Conservation (phyloP, 1,140 invertebrate genomes). For the Trachymyrmex septentrionalis region DNA sequence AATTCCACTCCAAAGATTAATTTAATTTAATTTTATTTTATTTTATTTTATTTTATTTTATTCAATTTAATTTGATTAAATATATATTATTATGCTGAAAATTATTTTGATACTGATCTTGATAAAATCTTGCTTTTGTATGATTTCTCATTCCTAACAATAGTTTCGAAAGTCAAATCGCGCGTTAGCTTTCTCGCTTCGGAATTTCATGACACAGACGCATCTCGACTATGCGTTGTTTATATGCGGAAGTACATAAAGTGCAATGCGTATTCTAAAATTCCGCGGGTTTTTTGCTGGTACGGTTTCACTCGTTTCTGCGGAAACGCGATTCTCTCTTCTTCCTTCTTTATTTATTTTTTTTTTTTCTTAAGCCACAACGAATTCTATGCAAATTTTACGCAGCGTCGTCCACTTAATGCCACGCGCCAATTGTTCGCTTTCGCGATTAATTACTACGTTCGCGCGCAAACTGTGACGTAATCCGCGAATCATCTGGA, state of each 20-base stretch:
- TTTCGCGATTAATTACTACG: constrained; percentile 68
- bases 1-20: no score
- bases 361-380: not conserved
- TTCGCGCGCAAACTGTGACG: constrained; percentile 64
- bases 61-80: not conserved
- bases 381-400: constrained; percentile 48
- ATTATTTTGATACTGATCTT: not conserved
- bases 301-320: not conserved
- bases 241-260: constrained; percentile 15
- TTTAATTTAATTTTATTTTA: no score
- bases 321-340: constrained; percentile 12
- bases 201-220: constrained; percentile 11
- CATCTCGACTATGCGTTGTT: constrained; percentile 20
- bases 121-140: not conserved
- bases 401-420: not conserved
- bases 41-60: no score
- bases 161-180: constrained; percentile 7
- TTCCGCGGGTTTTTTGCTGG: not conserved
- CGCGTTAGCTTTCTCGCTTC: constrained; percentile 2
- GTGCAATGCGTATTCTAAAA: not conserved
- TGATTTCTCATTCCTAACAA: not conserved
- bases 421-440: constrained; percentile 59
- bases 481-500: constrained; percentile 66
- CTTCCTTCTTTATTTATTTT: not conserved
- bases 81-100: not conserved